These are phyloP conservation scores for Pollenia angustigena DNA, from an alignment of 2,888 invertebrate genomes.

Conservation along the genomic window DNA sequence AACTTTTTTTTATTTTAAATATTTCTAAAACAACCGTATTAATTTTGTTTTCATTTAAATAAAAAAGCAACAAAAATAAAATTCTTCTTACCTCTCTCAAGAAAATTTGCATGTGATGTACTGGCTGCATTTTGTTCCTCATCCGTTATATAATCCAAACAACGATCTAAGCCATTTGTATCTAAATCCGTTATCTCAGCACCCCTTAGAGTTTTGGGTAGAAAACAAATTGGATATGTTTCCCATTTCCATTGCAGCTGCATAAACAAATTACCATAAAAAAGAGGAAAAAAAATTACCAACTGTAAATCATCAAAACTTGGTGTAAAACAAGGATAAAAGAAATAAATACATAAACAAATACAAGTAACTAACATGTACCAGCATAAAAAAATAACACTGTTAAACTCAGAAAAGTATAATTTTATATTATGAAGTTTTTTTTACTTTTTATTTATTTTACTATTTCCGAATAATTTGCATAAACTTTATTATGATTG, in stretches of 20 bases:
- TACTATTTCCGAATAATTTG: slow-evolving; percentile 55
- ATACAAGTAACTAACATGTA: slow-evolving; percentile 32
- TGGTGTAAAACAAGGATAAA: slow-evolving; percentile 27
- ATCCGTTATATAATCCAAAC: slow-evolving; percentile 84
- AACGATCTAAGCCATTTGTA: slow-evolving; percentile 82
- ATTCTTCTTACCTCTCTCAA: slow-evolving; percentile 85
- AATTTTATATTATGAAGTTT: slow-evolving; percentile 42
- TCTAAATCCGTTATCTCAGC: slow-evolving; percentile 84
- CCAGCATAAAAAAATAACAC: slow-evolving; percentile 34
- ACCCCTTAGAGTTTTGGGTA: slow-evolving; percentile 83
- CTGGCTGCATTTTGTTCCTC: slow-evolving; percentile 85
- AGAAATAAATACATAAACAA: slow-evolving; percentile 22
- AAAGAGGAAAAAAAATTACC: slow-evolving; percentile 38
- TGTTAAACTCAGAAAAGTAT: slow-evolving; percentile 16
- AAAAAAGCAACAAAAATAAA: background rate
- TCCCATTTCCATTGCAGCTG: slow-evolving; percentile 84
- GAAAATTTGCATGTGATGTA: slow-evolving; percentile 84
- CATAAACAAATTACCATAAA: slow-evolving; percentile 26
- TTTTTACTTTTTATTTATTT: background rate
- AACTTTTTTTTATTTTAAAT: background rate
- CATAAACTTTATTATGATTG: slow-evolving; percentile 40
- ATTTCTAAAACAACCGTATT: background rate
- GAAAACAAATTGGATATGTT: slow-evolving; percentile 84
- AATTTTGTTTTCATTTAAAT: slow-evolving; percentile 4
- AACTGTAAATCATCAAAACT: slow-evolving; percentile 69